Conservation (phyloP, 2,797 vertebrate genomes). For the Pangasius krempfi region DNA sequence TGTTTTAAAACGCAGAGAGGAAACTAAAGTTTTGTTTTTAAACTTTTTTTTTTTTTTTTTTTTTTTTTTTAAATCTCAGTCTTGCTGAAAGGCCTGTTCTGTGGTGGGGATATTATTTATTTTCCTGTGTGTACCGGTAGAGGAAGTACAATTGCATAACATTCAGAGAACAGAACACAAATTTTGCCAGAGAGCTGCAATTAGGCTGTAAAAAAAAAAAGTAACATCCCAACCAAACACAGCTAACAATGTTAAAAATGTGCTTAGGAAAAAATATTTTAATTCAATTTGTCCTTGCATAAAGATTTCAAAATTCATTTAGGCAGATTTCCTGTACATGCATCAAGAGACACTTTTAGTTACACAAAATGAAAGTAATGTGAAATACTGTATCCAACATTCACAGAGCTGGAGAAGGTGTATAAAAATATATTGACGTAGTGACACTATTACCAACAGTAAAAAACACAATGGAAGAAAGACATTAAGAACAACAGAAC, state of each 20-base stretch:
- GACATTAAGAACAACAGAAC: not conserved
- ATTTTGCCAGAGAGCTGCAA: not conserved
- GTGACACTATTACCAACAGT: not conserved
- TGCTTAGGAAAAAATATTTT: not conserved
- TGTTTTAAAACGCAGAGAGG: not conserved
- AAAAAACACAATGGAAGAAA: not conserved
- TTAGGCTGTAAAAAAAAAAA: not conserved
- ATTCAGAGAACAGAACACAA: not conserved
- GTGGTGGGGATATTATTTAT: not conserved
- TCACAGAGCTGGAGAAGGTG: not conserved
- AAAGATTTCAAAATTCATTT: not conserved
- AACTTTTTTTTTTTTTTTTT: no score
- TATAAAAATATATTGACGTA: not conserved
- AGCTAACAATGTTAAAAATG: not conserved
- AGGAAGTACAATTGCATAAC: constrained; percentile 24
- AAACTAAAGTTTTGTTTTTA: not conserved
- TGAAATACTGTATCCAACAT: not conserved
- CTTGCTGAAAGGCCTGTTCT: not conserved
- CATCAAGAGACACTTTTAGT: not conserved
- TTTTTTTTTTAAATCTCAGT: not conserved
- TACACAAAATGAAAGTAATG: not conserved
- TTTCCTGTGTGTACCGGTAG: not conserved
- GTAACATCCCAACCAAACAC: not conserved
- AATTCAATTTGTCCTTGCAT: not conserved
- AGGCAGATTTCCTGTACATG: not conserved